Percentiles rank a stretch among this genome's conserved stretches.
These are phyloP conservation scores for Neria commutata DNA, from an alignment of 2,888 invertebrate genomes.

Conservation along the genomic window DNA sequence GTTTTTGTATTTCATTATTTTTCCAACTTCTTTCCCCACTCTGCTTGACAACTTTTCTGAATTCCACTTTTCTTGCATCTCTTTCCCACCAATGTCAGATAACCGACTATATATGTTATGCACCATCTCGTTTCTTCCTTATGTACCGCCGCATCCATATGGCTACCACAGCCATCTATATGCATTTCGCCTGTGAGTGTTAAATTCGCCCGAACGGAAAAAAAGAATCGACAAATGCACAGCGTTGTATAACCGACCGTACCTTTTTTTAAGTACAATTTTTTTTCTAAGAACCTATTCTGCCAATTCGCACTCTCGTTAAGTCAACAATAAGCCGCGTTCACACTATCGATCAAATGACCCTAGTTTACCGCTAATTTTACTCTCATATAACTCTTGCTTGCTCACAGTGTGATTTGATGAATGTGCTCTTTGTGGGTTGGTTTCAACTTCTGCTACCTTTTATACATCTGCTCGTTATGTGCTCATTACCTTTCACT, in stretches of 20 bases:
- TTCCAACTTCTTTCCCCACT: background rate
- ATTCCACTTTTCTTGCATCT: slow-evolving; percentile 14
- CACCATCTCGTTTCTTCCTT: slow-evolving; percentile 8
- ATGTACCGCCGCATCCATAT: slow-evolving; percentile 1
- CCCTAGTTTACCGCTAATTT: too few species aligned
- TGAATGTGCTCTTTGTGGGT: too few species aligned
- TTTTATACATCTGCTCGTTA: too few species aligned
- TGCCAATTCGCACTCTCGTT: too few species aligned
- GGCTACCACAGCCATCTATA: background rate
- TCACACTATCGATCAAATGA: too few species aligned
- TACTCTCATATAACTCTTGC: too few species aligned
- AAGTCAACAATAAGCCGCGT: too few species aligned
- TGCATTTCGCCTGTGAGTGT: background rate
- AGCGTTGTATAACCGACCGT: background rate
- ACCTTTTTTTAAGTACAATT: background rate
- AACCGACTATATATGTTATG: slow-evolving; percentile 22
- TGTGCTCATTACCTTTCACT: too few species aligned
- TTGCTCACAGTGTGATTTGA: too few species aligned
- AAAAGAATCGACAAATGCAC: too few species aligned
- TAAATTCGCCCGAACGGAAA: too few species aligned
- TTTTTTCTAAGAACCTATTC: background rate
- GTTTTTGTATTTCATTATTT: background rate
- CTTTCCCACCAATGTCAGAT: background rate
- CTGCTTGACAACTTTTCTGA: background rate
- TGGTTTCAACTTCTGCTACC: too few species aligned